Evolutionary conservation across 2,797 vertebrate genomes (phyloP).

Genomic region (Ctenochaetus hawaiiensis): DNA sequence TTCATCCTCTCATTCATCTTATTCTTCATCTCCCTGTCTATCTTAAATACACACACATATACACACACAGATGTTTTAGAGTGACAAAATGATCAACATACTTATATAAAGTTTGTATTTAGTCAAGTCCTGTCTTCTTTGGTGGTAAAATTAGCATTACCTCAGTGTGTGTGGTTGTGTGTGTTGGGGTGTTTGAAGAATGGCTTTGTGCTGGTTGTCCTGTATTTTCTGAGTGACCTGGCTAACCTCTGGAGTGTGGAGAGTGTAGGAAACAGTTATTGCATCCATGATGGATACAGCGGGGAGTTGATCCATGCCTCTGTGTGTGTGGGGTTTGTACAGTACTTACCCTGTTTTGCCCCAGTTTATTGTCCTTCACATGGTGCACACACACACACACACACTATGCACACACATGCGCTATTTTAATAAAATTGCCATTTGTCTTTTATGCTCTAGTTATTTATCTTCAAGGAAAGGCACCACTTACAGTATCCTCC

Average conservation of each 20-base stretch:
- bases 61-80: background rate
- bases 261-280: slow-evolving; percentile 69
- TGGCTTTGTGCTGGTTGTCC: slow-evolving; percentile 61
- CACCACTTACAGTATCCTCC: background rate
- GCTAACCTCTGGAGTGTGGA: slow-evolving; percentile 78
- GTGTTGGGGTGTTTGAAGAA: slow-evolving; percentile 1
- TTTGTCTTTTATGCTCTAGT: slow-evolving; percentile 24
- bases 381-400: slow-evolving; percentile 22
- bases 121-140: background rate
- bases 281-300: slow-evolving; percentile 76
- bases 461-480: slow-evolving; percentile 22
- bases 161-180: slow-evolving; percentile 16
- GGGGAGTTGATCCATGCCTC: slow-evolving; percentile 73
- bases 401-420: background rate
- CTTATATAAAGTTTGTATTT: background rate
- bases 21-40: no score
- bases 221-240: slow-evolving; percentile 77
- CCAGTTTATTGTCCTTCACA: slow-evolving; percentile 77
- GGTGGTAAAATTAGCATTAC: slow-evolving; percentile 21
- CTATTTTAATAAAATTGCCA: slow-evolving; percentile 34
- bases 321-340: slow-evolving; percentile 59
- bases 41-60: background rate
- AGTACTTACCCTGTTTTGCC: slow-evolving; percentile 67
- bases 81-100: background rate
- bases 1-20: background rate